Base-by-base conservation (phyloP, 2,888 invertebrate species). In the Pantelozetes paolii region DNA sequence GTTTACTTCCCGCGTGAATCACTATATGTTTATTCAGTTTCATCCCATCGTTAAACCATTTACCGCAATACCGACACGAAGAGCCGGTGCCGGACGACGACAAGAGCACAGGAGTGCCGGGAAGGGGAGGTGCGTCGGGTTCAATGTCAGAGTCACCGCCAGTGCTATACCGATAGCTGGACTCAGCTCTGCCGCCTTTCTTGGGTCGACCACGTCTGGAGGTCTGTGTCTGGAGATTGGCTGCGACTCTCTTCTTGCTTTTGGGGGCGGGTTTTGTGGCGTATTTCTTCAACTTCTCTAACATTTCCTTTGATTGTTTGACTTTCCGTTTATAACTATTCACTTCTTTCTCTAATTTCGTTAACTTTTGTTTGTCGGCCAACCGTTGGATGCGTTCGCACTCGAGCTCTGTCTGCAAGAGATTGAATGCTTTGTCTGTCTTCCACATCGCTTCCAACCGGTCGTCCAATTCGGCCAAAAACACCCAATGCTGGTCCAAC, bases 61-160 rank as follows among this genome's bases (percentile, higher is more conserved):
- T 40, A n/a, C 28, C 32, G 54, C 73, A 73, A 23, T 69, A 36
- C 5, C 67, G 73, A 54, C 73, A 73, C 45, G 42, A 40, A n/a
- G 54, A 36, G 20, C 45, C 30, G 11, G 40, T 69, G 11, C 40
- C 54, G 0, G 50, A 57, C 11, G 62, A 62, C 9, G 50, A 54
- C 71, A 71, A 36, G 2, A 50, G 70, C 1, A 70, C 48, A 30
- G 70, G 70, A 23, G 70, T 48, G 26, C 70, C 45, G 28, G 48
- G 70, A 1, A 20, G 70, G 5, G 70, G 45, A 2, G 70, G 70
- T 15, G 15, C 13, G 30, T 48, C 45, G 6, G 71, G 50, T 50
- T 50, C 45, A 23, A 48, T 18, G 2, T 28, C 40, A 23, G 6
- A 6, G 9, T 69, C 40, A 69, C 5, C 28, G 5, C 9, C 2